A percentile compares a stretch with the other conserved stretches of the same genome.
Conservation (phyloP, 2,888 invertebrate species). For the Cheilosia impressa region DNA sequence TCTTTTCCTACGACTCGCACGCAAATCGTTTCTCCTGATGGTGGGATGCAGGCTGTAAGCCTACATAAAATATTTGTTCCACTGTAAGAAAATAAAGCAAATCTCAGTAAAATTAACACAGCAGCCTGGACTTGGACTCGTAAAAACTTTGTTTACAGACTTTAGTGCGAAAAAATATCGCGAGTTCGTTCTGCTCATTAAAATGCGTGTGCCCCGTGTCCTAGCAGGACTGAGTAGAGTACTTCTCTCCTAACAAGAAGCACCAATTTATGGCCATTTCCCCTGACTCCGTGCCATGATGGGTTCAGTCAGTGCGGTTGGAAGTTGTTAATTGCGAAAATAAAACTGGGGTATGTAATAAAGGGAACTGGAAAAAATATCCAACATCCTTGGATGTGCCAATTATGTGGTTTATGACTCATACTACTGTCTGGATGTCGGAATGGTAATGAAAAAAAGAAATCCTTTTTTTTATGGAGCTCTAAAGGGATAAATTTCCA, state of each 20-base stretch:
- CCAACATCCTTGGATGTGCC: neutral
- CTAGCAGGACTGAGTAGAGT: neutral
- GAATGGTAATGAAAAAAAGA: neutral
- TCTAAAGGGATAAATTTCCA: neutral
- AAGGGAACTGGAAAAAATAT: neutral
- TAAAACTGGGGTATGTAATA: neutral
- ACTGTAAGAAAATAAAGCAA: neutral
- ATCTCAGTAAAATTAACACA: neutral
- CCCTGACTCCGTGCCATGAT: neutral
- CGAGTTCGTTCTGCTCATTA: neutral
- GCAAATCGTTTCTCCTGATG: too few species aligned
- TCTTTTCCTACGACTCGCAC: too few species aligned
- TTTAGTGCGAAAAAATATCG: neutral
- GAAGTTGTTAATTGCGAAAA: conserved; percentile 8
- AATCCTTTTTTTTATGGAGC: conserved; percentile 10
- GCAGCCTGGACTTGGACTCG: neutral
- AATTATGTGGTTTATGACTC: conserved; percentile 2
- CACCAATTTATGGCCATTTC: neutral
- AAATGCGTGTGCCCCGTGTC: neutral
- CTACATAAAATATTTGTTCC: neutral
- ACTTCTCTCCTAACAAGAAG: neutral
- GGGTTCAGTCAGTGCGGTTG: neutral
- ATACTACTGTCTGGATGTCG: neutral
- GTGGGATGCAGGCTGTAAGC: neutral
- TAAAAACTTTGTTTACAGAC: conserved; percentile 19